Percentiles rank a stretch among this genome's conserved stretches.
Conservation (phyloP, 2,888 invertebrate genomes). For the Phyllotreta cruciferae region DNA sequence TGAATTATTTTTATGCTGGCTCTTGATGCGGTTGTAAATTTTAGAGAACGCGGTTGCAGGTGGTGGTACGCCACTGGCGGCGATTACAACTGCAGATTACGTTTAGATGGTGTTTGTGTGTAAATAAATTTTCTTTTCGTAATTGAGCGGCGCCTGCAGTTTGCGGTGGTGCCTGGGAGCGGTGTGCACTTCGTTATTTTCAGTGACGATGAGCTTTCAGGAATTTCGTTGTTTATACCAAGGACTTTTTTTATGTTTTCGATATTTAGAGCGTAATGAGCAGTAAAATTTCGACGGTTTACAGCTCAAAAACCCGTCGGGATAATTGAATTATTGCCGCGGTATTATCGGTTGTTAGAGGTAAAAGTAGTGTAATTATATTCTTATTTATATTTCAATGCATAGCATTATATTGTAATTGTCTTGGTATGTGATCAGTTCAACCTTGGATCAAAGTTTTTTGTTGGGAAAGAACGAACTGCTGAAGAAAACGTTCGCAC, state of each 20-base stretch:
- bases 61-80: not conserved
- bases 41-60: not conserved
- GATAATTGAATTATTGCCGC: conserved; percentile 14
- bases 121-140: conserved; percentile 9
- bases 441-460: conserved; percentile 25
- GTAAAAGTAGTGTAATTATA: conserved; percentile 22
- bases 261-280: not conserved
- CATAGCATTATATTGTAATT: conserved; percentile 20
- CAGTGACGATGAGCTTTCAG: conserved; percentile 10
- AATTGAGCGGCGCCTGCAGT: conserved; percentile 18
- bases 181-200: conserved; percentile 10
- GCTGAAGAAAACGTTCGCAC: conserved; percentile 7
- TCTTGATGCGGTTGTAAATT: not conserved
- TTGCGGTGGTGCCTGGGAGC: conserved; percentile 1
- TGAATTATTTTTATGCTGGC: conserved; percentile 1
- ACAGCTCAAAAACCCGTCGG: conserved; percentile 2
- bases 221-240: conserved; percentile 1
- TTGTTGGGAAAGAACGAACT: conserved; percentile 22
- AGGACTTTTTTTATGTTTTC: conserved; percentile 1
- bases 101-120: too few relatives aligned
- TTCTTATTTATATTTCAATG: conserved; percentile 19
- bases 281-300: not conserved
- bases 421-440: conserved; percentile 24
- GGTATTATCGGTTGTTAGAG: conserved; percentile 13
- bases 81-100: too few relatives aligned